Evolutionary conservation across 1,140 invertebrate species (phyloP).

Genomic region (Ladona fulva): DNA sequence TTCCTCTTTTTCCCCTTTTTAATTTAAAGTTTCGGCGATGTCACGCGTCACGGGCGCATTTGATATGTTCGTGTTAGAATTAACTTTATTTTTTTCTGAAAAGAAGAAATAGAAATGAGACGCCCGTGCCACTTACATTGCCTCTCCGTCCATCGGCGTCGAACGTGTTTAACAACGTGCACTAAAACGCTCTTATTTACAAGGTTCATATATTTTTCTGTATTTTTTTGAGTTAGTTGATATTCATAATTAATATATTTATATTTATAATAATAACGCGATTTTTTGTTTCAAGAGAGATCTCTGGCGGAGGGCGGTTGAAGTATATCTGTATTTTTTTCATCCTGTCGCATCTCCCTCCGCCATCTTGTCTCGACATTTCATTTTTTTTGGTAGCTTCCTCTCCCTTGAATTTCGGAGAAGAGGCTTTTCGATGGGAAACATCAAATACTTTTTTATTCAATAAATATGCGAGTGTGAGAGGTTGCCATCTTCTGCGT

Average conservation of each 20-base stretch:
- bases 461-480: neutral
- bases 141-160: neutral
- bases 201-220: neutral
- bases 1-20: neutral
- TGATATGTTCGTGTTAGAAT: neutral
- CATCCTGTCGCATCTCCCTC: too few species aligned
- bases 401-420: neutral
- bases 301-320: neutral
- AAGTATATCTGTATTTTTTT: too few species aligned
- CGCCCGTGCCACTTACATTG: neutral
- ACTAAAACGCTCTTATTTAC: constrained; percentile 8
- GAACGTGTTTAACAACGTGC: neutral
- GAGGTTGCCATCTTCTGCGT: neutral
- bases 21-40: neutral
- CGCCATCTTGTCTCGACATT: neutral
- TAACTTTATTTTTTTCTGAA: neutral
- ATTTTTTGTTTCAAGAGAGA: neutral
- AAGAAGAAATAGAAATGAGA: neutral
- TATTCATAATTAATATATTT: neutral
- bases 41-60: neutral
- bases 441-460: neutral
- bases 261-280: constrained; percentile 1
- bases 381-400: neutral
- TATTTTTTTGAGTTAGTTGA: neutral
- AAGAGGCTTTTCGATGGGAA: neutral